phyloP scores from a whole-genome alignment of 2,888 invertebrate species.

The Morpho helenor region DNA sequence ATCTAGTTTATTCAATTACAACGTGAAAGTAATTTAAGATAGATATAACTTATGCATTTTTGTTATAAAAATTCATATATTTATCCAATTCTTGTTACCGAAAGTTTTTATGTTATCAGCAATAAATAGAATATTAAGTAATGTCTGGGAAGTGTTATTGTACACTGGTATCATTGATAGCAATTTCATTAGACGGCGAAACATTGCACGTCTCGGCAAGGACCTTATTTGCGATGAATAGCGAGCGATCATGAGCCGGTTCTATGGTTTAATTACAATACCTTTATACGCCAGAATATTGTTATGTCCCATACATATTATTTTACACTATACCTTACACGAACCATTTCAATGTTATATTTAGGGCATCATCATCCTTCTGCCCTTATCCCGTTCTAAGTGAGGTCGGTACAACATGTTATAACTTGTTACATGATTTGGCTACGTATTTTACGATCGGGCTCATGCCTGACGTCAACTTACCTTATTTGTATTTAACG shows the following conservation, averaged over 20 bases:
- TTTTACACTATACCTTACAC: too few relatives aligned
- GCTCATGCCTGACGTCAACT: too few relatives aligned
- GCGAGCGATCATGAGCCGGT: slow-evolving; percentile 45
- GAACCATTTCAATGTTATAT: too few relatives aligned
- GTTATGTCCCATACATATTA: slow-evolving; percentile 28
- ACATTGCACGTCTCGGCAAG: slow-evolving; percentile 50
- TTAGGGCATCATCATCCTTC: too few relatives aligned
- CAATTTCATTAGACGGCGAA: slow-evolving; percentile 52
- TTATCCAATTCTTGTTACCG: slow-evolving; percentile 9
- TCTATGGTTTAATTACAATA: slow-evolving; percentile 58
- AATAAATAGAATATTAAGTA: slow-evolving; percentile 13
- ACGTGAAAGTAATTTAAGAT: too few relatives aligned
- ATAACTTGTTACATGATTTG: too few relatives aligned
- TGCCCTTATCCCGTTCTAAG: too few relatives aligned
- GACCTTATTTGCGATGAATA: slow-evolving; percentile 63
- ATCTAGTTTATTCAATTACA: too few relatives aligned
- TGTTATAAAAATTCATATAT: slow-evolving; percentile 5
- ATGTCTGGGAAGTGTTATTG: slow-evolving; percentile 18
- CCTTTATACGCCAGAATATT: slow-evolving; percentile 41
- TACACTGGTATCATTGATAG: slow-evolving; percentile 41
- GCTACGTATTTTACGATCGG: too few relatives aligned
- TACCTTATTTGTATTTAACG: too few relatives aligned
- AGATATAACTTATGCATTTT: too few relatives aligned
- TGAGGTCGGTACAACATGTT: too few relatives aligned
- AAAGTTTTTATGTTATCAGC: slow-evolving; percentile 1